These are phyloP conservation scores for Lacerta bilineata DNA, from an alignment of 2,797 vertebrate genomes.

Conservation along the genomic window DNA sequence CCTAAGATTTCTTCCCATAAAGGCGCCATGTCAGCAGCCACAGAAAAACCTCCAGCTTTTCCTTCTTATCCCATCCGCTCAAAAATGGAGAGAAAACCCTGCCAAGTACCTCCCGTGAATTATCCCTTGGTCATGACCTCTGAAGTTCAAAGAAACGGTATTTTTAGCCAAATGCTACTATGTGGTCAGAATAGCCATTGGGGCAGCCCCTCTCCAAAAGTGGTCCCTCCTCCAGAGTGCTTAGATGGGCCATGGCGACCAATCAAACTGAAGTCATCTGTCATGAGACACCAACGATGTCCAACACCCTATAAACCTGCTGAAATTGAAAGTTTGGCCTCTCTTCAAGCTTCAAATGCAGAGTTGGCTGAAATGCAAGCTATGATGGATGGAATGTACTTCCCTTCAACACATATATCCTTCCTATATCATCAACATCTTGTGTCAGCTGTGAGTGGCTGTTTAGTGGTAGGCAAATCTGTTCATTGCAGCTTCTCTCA, in stretches of 20 bases:
- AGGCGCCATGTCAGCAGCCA: conserved; percentile 80
- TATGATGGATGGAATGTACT: conserved; percentile 78
- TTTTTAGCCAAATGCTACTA: conserved; percentile 87
- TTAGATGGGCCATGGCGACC: conserved; percentile 84
- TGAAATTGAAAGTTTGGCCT: conserved; percentile 77
- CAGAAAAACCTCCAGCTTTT: conserved; percentile 78
- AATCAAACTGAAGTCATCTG: conserved; percentile 82
- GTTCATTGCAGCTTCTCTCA: too few relatives aligned
- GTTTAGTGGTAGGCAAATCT: not conserved
- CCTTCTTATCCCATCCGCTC: conserved; percentile 73
- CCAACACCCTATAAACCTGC: conserved; percentile 75
- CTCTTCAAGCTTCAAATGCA: conserved; percentile 85
- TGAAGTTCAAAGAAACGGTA: conserved; percentile 84
- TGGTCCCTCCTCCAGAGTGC: conserved; percentile 79
- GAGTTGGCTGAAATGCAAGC: conserved; percentile 82
- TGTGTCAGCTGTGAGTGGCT: not conserved
- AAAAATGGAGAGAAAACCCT: conserved; percentile 82
- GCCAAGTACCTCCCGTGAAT: conserved; percentile 76
- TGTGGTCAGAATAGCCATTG: conserved; percentile 81
- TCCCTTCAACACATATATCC: conserved; percentile 92
- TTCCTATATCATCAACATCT: not conserved
- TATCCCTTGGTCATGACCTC: conserved; percentile 80
- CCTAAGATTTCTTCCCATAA: conserved; percentile 38
- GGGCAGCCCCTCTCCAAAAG: conserved; percentile 67
- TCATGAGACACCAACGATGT: conserved; percentile 80